phyloP scores from a whole-genome alignment of 2,888 invertebrate genomes.

The Monopis laevigella region DNA sequence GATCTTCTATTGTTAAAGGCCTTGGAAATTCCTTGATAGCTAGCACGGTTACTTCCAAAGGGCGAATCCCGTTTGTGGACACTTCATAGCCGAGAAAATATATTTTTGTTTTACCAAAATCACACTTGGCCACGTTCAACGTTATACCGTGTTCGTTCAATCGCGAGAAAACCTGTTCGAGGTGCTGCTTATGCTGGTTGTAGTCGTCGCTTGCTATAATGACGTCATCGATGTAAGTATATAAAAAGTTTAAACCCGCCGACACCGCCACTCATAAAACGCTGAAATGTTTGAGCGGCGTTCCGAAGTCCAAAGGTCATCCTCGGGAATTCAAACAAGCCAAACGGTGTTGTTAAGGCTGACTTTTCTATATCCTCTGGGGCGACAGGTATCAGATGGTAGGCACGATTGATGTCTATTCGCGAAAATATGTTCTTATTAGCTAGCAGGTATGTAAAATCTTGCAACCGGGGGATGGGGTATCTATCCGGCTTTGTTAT shows the following conservation, averaged over 20 bases:
- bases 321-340: slow-evolving; percentile 26
- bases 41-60: slow-evolving; percentile 17
- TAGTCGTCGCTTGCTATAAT: slow-evolving; percentile 8
- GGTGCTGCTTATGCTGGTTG: slow-evolving; percentile 14
- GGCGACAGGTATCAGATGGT: slow-evolving; percentile 8
- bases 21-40: slow-evolving; percentile 17
- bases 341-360: slow-evolving; percentile 28
- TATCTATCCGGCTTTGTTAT: slow-evolving; percentile 27
- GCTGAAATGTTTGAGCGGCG: slow-evolving; percentile 29
- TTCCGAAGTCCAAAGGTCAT: slow-evolving; percentile 32
- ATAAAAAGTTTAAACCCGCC: slow-evolving; percentile 13
- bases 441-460: slow-evolving; percentile 20
- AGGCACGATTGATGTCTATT: slow-evolving; percentile 23
- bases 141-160: slow-evolving; percentile 14
- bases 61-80: slow-evolving; percentile 17
- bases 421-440: slow-evolving; percentile 22
- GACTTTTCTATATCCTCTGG: slow-evolving; percentile 30
- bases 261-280: slow-evolving; percentile 24
- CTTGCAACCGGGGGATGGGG: slow-evolving; percentile 27
- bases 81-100: slow-evolving; percentile 20
- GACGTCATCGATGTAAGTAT: slow-evolving; percentile 15
- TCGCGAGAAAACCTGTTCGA: slow-evolving; percentile 8
- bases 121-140: slow-evolving; percentile 17
- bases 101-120: slow-evolving; percentile 16
- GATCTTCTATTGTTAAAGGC: slow-evolving; percentile 17